Evolutionary conservation across 1,140 invertebrate species (phyloP), one percentile per base, ranked within the genome.

Genomic region (Temnothorax longispinosus): DNA sequence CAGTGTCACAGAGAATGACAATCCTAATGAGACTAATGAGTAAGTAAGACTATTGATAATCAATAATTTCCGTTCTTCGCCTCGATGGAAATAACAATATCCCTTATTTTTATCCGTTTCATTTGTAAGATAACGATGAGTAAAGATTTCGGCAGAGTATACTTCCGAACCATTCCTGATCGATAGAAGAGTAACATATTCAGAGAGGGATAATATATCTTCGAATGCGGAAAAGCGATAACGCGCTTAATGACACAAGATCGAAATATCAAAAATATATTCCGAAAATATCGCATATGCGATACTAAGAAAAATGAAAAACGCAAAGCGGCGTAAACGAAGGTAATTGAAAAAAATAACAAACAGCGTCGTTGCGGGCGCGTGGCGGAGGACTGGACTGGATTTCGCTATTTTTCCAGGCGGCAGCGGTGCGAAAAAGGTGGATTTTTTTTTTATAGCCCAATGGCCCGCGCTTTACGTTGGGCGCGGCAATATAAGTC

Each of bases 261-360:
- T 84, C n/a, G 32, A 74, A 44, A 47, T 44, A 44, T 41, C 15
- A 18, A 65, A 65, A 82, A 35, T 7, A 72, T 47, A 72, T 21
- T 1, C 38, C 2, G n/a, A 21, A 65, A 67, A 52, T 38, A 62
- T 38, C 27, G 47, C 41, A 10, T 4, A 38, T 15, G 38, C 15
- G 11, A 58, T 47, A 7, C n/a, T 41, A 84, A 62, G 56, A 47
- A 82, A 58, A 72, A 67, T 35, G 32, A 41, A 74, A 44, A 27
- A 74, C 27, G 15, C 6, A 27, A 2, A 54, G 35, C 13, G 27
- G 56, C n/a, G 54, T 41, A 60, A 60, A 74, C 69, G 69, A 47
- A 84, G 69, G 32, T 84, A 84, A 84, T 74, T 84, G 41, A 84
- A 84, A 84, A 84, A 74, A 74, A 74, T 74, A 74, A 84, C 69